These are phyloP conservation scores for Cyanocitta stelleri DNA, from an alignment of 2,113 vertebrate genomes.

Conservation along the genomic window DNA sequence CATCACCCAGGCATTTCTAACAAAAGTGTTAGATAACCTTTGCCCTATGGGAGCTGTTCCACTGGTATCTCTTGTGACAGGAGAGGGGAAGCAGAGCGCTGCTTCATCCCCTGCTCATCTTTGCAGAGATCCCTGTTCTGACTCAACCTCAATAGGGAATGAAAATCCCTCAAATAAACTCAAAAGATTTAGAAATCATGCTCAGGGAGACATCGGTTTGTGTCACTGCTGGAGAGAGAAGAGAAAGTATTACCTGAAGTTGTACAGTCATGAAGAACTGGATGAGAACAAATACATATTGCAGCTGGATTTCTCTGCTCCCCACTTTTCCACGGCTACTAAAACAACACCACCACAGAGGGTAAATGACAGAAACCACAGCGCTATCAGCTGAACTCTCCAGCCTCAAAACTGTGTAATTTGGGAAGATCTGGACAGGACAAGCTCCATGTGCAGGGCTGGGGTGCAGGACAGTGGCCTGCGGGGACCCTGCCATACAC, in stretches of 20 bases:
- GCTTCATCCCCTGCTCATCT: neutral
- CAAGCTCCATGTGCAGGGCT: neutral
- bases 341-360: neutral
- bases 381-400: neutral
- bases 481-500: fast-evolving
- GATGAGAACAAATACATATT: neutral
- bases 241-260: neutral
- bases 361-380: neutral
- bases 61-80: neutral
- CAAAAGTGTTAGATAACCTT: neutral
- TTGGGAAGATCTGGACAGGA: neutral
- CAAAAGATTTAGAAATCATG: neutral
- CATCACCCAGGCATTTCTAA: neutral
- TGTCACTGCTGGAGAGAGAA: neutral
- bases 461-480: neutral
- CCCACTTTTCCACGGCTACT: neutral
- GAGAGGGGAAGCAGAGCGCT: neutral
- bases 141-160: neutral
- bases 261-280: neutral
- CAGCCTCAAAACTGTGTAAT: neutral
- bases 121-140: neutral
- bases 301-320: neutral
- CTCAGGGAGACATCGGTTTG: neutral
- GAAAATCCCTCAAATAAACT: neutral
- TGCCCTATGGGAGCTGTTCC: neutral